Evolutionary conservation across 2,113 vertebrate species (phyloP), one percentile per base, ranked within the genome.

Genomic region (Parus major): DNA sequence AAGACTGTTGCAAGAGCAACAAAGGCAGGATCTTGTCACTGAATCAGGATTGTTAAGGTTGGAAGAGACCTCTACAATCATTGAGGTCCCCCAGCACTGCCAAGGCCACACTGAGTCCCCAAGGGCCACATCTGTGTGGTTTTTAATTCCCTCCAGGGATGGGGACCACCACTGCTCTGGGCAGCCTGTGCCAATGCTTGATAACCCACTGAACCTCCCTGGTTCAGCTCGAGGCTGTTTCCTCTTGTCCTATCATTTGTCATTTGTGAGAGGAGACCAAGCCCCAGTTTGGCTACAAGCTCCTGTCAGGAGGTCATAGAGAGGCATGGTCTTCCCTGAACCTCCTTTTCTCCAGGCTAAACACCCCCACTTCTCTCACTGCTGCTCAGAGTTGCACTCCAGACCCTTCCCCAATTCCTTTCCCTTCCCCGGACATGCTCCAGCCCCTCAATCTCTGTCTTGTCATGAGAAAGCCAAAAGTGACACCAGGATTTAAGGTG

Each of bases 131-230:
- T 39, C 23, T 60, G 5, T 44, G 55, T 68, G 46, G 15, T 2
- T 86, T 77, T 59, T 20, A 47, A 46, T 23, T 78, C 23, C 9
- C 28, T 53, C 20, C n/a, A 39, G 20, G 64, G 10, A 16, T 36
- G 22, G 7, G 35, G 15, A 24, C 12, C 61, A 44, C 4, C 52
- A 52, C 52, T 12, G 12, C 23, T 36, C 23, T 52, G 68, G 35
- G 6, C 22, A 81, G 33, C 36, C 39, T 52, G 8, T 59, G 12
- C 36, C 52, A 44, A 1, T 0, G 1, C 15, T 59, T 31, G 15
- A 33, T 22, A 44, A 33, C 28, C 12, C 24, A 5, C 33, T 69
- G 72, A 60, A 28, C 36, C 39, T 53, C 5, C 28, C 28, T 47
- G n/a, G 15, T n/a, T 33, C n/a, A 39, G 6, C 47, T 0, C 9